Base-by-base conservation (phyloP, 2,113 vertebrate genomes). In the Calypte anna region DNA sequence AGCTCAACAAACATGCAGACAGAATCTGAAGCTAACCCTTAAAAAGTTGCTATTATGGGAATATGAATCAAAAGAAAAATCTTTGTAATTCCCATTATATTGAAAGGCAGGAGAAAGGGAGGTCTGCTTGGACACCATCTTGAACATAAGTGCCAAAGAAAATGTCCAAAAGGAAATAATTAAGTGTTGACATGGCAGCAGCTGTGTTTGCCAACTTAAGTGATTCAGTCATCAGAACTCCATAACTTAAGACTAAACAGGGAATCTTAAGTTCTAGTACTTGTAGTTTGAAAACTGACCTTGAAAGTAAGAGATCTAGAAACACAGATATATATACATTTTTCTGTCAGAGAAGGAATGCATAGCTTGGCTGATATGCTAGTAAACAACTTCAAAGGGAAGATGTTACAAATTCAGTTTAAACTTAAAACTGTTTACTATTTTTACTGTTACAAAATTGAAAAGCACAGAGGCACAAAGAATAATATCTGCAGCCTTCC, bases 101-200 rank as follows among this genome's bases (percentile, higher is more conserved):
- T n/a, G 27, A 23, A 68, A 91, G 43, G 51, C 40, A 91, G 51
- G 84, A 73, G 48, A 83, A 94, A 73, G 36, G n/a, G 28, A 91
- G 59, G n/a, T 77, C 76, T 82, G 36, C 83, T 86, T 55, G 40
- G 58, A 84, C 8, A 53, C 4, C 19, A 25, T 3, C 15, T 21
- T 43, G 63, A 95, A 85, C 12, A 6, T 6, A 73, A 89, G 30
- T 54, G 33, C 67, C 54, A 94, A 93, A 82, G 17, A 91, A 92
- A 91, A 87, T 0, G 2, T 62, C 33, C 38, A 66, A 54, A 94
- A 80, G 55, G 66, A 94, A 92, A 78, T 59, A 88, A 81, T 70
- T 79, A 64, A 73, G 40, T 64, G 78, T 85, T 91, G 75, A 80
- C 87, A 88, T 31, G 53, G 61, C 44, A 95, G 87, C 83, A 84